phyloP scores from a whole-genome alignment of 2,797 vertebrate species.

The Fringilla coelebs region DNA sequence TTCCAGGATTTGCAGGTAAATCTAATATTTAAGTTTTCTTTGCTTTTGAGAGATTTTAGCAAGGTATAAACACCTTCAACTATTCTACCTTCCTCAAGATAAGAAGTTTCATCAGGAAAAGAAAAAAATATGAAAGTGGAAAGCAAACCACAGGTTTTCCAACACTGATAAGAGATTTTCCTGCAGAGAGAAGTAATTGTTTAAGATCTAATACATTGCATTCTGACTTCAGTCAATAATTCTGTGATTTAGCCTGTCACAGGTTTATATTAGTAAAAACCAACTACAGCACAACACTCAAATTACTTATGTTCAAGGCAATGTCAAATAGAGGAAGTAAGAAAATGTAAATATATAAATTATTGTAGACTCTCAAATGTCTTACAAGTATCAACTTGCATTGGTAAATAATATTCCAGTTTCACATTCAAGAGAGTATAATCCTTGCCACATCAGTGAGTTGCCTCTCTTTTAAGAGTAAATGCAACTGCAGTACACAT shows the following conservation, averaged over 20 bases:
- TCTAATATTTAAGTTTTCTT: not conserved
- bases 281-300: not conserved
- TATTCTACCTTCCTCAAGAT: not conserved
- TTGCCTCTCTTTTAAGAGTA: not conserved
- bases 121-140: not conserved
- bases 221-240: not conserved
- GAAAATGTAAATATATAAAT: not conserved
- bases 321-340: not conserved
- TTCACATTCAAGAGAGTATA: not conserved
- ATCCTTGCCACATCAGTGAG: not conserved
- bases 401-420: not conserved
- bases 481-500: not conserved
- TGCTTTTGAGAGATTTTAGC: not conserved
- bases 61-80: not conserved
- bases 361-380: not conserved
- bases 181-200: not conserved
- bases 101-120: not conserved
- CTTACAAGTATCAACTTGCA: not conserved
- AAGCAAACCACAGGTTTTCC: not conserved
- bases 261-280: not conserved
- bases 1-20: not conserved
- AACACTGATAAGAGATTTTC: not conserved
- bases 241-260: not conserved
- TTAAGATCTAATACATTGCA: not conserved
- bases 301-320: not conserved